These are phyloP conservation scores for Acanthaster planci DNA, from an alignment of 35 echinoderm and acorn worm genomes.

Conservation along the genomic window DNA sequence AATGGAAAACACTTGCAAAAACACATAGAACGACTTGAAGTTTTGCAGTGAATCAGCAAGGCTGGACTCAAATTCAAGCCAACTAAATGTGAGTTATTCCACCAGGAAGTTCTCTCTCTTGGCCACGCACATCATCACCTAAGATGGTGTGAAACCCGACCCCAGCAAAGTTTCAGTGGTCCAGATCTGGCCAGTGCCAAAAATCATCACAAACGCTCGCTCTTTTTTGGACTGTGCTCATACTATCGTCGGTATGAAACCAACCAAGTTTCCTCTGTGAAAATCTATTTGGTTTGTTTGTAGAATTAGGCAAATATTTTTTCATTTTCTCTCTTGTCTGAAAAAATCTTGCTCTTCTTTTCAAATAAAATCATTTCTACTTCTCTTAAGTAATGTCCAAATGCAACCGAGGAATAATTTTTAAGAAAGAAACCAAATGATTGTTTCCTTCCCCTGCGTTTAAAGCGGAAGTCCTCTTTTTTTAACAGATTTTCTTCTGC, in stretches of 20 bases:
- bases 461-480: too few species aligned
- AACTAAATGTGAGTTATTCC: conserved; percentile 40
- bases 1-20: conserved; percentile 62
- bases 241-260: conserved; percentile 63
- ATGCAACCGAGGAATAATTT: too few species aligned
- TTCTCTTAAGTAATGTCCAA: too few species aligned
- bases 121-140: conserved; percentile 19
- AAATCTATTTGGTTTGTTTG: too few species aligned
- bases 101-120: conserved; percentile 26
- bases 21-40: conserved; percentile 35
- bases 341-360: too few species aligned
- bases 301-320: too few species aligned
- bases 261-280: too few species aligned
- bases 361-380: too few species aligned
- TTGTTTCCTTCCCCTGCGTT: too few species aligned
- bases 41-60: conserved; percentile 11
- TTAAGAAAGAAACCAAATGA: too few species aligned
- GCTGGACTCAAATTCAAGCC: conserved; percentile 46
- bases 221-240: conserved; percentile 55
- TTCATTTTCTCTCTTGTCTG: too few species aligned
- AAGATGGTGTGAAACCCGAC: conserved; percentile 32
- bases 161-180: conserved; percentile 42
- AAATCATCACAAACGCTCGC: conserved; percentile 24
- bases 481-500: too few species aligned
- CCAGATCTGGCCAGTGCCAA: conserved; percentile 35